Evolutionary conservation across 2,113 vertebrate species (phyloP).

Genomic region (Malurus cyaneus): DNA sequence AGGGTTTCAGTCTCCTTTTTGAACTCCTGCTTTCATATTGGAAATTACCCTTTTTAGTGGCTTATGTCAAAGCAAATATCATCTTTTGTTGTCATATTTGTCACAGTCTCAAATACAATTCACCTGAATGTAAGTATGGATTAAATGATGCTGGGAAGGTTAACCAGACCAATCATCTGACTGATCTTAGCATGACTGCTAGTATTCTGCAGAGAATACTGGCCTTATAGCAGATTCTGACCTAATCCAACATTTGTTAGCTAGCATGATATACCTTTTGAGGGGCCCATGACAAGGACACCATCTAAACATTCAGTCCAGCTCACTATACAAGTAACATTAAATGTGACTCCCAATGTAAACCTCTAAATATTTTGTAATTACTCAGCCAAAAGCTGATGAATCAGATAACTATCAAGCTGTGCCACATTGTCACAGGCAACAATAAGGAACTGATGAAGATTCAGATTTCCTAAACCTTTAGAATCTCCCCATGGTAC

Average conservation of each 20-base stretch:
- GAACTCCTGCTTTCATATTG: neutral
- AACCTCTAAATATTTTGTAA: neutral
- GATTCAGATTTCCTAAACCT: neutral
- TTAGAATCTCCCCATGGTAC: neutral
- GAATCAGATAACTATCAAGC: neutral
- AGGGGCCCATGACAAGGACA: neutral
- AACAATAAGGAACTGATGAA: neutral
- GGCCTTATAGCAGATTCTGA: neutral
- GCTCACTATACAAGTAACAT: neutral
- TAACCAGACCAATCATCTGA: neutral
- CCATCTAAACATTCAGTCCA: neutral
- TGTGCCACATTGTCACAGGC: neutral
- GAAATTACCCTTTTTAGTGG: neutral
- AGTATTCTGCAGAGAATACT: neutral
- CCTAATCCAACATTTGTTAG: neutral
- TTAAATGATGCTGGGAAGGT: neutral
- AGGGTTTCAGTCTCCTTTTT: neutral
- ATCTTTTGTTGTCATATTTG: neutral
- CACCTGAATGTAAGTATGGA: neutral
- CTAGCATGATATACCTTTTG: neutral
- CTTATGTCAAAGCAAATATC: neutral
- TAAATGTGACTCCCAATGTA: neutral
- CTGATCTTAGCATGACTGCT: neutral
- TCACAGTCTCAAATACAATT: neutral
- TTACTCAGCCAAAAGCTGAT: neutral